A percentile compares a stretch with the other conserved stretches of the same genome.
These are phyloP conservation scores for Saturnia japonica DNA, from an alignment of 2,888 invertebrate genomes.

Conservation along the genomic window DNA sequence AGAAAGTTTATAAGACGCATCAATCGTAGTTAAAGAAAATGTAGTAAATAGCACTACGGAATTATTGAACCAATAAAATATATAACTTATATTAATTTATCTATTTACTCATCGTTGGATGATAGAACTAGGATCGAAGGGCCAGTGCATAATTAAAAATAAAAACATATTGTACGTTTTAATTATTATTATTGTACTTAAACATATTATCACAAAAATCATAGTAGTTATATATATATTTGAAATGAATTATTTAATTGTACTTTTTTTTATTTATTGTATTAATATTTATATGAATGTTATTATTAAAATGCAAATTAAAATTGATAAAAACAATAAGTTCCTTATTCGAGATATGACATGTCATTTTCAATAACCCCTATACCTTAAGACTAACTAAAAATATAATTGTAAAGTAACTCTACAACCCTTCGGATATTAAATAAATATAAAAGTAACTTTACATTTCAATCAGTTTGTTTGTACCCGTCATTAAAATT, in stretches of 20 bases:
- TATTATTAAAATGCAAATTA: too few species aligned
- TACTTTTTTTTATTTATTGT: too few species aligned
- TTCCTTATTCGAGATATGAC: neutral
- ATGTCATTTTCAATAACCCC: neutral
- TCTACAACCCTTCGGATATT: neutral
- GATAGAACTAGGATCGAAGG: neutral
- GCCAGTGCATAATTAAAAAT: neutral
- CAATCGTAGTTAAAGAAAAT: too few species aligned
- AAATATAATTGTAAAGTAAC: neutral
- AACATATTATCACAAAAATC: constrained; percentile 58
- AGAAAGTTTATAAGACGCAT: too few species aligned
- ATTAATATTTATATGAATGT: too few species aligned
- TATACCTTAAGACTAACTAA: neutral
- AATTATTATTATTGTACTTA: constrained; percentile 32
- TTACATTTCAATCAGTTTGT: neutral
- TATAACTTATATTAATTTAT: too few species aligned
- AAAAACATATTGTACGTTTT: constrained; percentile 14
- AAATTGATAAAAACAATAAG: neutral
- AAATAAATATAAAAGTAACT: neutral
- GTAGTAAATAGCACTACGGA: too few species aligned
- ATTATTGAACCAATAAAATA: too few species aligned
- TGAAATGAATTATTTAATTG: too few species aligned
- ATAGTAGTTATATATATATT: too few species aligned
- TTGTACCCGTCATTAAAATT: neutral
- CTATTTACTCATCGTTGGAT: too few species aligned